phyloP scores from a whole-genome alignment of 1,140 invertebrate genomes.

The Leptinotarsa texana region DNA sequence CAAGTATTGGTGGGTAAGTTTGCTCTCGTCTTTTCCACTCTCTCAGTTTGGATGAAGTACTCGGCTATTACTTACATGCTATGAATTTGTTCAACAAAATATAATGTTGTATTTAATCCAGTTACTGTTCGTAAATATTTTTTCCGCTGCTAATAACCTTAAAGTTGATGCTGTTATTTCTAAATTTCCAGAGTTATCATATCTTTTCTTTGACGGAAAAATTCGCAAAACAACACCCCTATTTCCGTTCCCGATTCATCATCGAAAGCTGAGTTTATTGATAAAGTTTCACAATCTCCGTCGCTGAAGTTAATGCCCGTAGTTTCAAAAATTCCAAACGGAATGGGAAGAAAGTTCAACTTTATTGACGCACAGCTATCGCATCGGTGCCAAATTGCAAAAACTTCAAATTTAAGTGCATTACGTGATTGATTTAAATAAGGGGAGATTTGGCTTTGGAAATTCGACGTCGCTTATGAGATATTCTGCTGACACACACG shows the following conservation, averaged over 20 bases:
- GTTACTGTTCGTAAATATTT: too few species aligned
- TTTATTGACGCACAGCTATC: slow-evolving; percentile 6
- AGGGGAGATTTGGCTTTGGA: neutral
- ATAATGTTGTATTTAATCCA: too few species aligned
- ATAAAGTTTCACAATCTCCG: neutral
- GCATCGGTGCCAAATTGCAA: slow-evolving; percentile 15
- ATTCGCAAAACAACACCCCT: too few species aligned
- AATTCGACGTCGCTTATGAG: neutral
- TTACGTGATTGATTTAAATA: slow-evolving; percentile 16
- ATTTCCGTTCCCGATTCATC: neutral
- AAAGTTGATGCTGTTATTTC: too few species aligned
- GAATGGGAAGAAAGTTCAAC: neutral
- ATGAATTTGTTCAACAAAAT: too few species aligned
- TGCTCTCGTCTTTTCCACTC: too few species aligned
- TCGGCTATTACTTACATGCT: too few species aligned
- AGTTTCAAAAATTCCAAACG: neutral
- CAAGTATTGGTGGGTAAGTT: too few species aligned
- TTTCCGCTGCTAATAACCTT: too few species aligned
- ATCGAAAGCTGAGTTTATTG: slow-evolving; percentile 4
- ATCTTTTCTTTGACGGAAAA: too few species aligned
- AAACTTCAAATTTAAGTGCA: slow-evolving; percentile 14
- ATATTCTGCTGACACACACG: neutral
- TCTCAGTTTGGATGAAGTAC: too few species aligned
- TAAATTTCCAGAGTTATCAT: too few species aligned
- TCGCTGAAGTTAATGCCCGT: slow-evolving; percentile 5